Base-by-base conservation (phyloP, 2,113 vertebrate species). In the Antechinus stuartii region DNA sequence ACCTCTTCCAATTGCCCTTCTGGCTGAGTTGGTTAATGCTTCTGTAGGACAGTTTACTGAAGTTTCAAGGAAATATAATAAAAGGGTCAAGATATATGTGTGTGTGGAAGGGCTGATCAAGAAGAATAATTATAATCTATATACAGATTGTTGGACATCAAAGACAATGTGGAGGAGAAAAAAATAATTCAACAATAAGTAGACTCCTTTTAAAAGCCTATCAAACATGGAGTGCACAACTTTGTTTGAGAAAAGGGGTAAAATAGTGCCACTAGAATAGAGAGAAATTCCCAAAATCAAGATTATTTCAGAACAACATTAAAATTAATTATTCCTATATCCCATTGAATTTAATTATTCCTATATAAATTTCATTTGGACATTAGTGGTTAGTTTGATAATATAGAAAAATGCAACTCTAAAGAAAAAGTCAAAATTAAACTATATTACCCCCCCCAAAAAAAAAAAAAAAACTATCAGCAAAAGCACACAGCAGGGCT, bases 321-420 rank as follows among this genome's bases (percentile, higher is more conserved):
- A 52, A 52, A 1, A 55, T 27, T 91, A 96, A 42, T 52, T 52
- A 10, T 52, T 52, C 1, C 50, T 55, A 68, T 6, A 84, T 76
- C 8, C 30, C 8, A 52, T 52, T 92, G 50, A 42, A 42, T 42
- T 46, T 42, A 92, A 76, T 47, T 91, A 84, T 94, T 54, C 8
- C n/a, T 84, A n/a, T 23, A 42, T 8, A 84, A 94, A 92, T 92
- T 96, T 76, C 61, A 94, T 8, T 25, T 57, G 68, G 46, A 53
- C 30, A 90, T 27, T 52, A 57, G 46, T 90, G 84, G 52, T 91
- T 92, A 56, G n/a, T 4, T 56, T 96, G 2, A 92, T n/a, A 94
- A 92, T 76, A 11, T 56, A 52, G 23, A 91, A 47, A 91, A 94
- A 84, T 91, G 57, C 25, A 94, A 42, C 5, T 91, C 89, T 90